phyloP scores from a whole-genome alignment of 2,113 vertebrate genomes.

The Muntiacus muntjak region DNA sequence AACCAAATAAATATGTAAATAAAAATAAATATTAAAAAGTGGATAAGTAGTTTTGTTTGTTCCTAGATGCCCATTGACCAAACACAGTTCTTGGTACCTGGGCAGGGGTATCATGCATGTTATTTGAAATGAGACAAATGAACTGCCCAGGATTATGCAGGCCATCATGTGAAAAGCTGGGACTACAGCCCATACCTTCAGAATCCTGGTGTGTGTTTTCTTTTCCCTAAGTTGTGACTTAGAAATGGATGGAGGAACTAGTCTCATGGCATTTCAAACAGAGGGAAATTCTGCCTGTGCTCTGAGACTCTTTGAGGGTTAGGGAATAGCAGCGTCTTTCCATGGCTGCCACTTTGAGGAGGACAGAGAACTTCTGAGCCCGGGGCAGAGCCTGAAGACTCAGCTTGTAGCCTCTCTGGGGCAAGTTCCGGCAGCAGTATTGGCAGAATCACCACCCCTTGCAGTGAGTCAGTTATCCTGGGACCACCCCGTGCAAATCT shows the following conservation, averaged over 20 bases:
- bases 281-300: background rate
- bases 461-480: background rate
- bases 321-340: background rate
- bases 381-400: background rate
- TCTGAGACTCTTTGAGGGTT: background rate
- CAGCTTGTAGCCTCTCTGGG: background rate
- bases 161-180: background rate
- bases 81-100: background rate
- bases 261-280: background rate
- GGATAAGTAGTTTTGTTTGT: background rate
- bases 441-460: too few relatives aligned
- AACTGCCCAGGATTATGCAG: background rate
- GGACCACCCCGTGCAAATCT: fast-evolving
- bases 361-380: background rate
- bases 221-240: background rate
- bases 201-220: background rate
- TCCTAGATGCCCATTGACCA: background rate
- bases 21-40: background rate
- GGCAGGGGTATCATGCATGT: fast-evolving
- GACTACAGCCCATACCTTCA: background rate
- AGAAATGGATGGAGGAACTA: background rate
- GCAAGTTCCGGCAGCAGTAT: background rate
- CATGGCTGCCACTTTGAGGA: background rate
- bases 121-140: background rate
- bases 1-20: background rate